Evolutionary conservation across 2,113 vertebrate genomes (phyloP).

Genomic region (Clarias magur): DNA sequence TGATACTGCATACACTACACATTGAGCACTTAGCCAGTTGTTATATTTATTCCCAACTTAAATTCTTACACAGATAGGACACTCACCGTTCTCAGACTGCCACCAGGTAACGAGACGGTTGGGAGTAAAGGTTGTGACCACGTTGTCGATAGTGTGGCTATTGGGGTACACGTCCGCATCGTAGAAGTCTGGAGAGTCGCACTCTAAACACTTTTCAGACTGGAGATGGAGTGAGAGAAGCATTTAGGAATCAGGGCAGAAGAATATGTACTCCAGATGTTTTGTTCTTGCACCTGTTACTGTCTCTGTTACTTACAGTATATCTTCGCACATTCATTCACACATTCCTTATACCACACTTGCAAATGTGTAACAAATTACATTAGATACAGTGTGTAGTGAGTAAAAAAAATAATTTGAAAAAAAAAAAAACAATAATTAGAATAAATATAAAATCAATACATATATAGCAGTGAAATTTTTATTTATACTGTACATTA

Average conservation of each 20-base stretch:
- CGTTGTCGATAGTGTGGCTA: constrained; percentile 92
- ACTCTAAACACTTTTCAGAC: constrained; percentile 88
- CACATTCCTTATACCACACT: no score
- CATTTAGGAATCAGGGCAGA: neutral
- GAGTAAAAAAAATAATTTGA: neutral
- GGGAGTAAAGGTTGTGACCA: constrained; percentile 89
- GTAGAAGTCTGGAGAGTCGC: constrained; percentile 81
- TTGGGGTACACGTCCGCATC: constrained; percentile 71
- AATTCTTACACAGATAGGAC: constrained; percentile 1
- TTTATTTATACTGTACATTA: no score
- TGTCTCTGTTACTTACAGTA: neutral
- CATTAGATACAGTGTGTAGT: neutral
- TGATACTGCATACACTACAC: neutral
- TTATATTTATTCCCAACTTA: neutral
- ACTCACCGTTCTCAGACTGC: constrained; percentile 92
- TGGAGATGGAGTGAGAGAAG: constrained; percentile 70
- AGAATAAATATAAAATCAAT: neutral
- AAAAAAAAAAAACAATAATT: neutral
- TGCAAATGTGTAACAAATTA: neutral
- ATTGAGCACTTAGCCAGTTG: neutral
- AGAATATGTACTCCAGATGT: constrained; percentile 47
- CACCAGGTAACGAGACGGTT: constrained; percentile 97
- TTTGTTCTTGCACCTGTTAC: constrained; percentile 36
- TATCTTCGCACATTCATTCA: neutral
- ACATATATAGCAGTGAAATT: neutral